Conservation (phyloP, 2,113 vertebrate species). For the Psephotus haematonotus region DNA sequence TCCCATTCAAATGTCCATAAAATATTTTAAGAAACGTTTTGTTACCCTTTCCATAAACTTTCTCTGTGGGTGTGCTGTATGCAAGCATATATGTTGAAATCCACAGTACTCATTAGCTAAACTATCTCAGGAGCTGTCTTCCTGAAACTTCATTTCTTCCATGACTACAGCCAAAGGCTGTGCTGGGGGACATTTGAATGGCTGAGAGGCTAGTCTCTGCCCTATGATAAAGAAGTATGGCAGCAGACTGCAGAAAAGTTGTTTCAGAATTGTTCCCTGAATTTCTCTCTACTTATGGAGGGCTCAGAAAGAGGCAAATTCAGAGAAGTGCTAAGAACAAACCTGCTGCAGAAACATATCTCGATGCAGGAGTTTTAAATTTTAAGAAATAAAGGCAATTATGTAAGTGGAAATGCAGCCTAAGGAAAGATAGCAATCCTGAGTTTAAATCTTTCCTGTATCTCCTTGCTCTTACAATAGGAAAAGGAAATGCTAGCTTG, state of each 20-base stretch:
- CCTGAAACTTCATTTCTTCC: slow-evolving; percentile 27
- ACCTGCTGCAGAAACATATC: neutral
- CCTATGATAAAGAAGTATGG: neutral
- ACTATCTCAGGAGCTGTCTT: slow-evolving; percentile 5
- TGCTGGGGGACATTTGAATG: neutral
- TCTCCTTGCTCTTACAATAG: neutral
- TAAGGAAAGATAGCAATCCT: neutral
- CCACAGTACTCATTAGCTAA: neutral
- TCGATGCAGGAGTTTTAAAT: neutral
- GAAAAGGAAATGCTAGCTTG: neutral
- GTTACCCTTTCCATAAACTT: neutral
- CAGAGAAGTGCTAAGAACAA: neutral
- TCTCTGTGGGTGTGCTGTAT: neutral
- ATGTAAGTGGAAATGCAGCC: neutral
- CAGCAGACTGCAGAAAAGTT: neutral
- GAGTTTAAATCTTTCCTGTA: neutral
- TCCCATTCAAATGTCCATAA: neutral
- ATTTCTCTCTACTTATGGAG: neutral
- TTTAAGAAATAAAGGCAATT: neutral
- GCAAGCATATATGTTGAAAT: neutral
- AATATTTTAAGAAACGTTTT: slow-evolving; percentile 1
- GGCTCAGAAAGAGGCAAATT: neutral
- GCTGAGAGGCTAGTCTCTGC: neutral
- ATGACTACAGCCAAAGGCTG: neutral
- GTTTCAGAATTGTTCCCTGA: neutral